A percentile compares a stretch with the other conserved stretches of the same genome.
These are phyloP conservation scores for Tragelaphus buxtoni DNA, from an alignment of 2,113 vertebrate genomes.

Conservation along the genomic window DNA sequence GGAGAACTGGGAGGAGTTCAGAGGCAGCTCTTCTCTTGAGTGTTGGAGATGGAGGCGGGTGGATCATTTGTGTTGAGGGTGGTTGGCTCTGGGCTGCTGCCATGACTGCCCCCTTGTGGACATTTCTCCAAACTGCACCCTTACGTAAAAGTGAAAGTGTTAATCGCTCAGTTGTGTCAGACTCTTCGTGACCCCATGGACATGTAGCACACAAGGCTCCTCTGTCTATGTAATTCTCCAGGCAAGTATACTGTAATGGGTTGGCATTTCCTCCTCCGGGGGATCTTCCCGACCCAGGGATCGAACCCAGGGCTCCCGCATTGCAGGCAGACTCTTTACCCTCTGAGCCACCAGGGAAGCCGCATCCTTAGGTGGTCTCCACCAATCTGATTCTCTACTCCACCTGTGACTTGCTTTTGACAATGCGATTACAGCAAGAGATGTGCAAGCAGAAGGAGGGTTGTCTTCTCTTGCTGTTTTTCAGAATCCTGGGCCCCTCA, in stretches of 20 bases:
- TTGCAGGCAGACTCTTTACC: background rate
- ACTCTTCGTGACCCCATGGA: background rate
- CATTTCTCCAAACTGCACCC: background rate
- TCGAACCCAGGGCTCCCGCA: background rate
- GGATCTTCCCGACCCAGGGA: background rate
- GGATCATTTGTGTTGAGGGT: background rate
- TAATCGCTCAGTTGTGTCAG: background rate
- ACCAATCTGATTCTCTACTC: background rate
- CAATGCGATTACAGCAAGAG: background rate
- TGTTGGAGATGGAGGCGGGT: fast-evolving
- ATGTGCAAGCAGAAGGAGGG: background rate
- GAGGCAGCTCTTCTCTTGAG: no score
- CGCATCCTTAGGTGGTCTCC: background rate
- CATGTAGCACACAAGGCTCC: background rate
- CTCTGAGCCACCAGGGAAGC: background rate
- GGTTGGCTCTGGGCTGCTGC: background rate
- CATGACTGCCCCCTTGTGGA: no score
- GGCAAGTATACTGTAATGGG: background rate
- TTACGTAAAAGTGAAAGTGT: background rate
- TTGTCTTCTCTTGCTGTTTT: background rate
- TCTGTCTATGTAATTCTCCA: background rate
- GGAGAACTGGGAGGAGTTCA: background rate
- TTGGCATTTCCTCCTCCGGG: background rate
- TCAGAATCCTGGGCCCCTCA: background rate
- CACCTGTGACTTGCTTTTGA: background rate